Evolutionary conservation across 35 echinoderm and acorn worm species (phyloP).

Genomic region (Diadema setosum): DNA sequence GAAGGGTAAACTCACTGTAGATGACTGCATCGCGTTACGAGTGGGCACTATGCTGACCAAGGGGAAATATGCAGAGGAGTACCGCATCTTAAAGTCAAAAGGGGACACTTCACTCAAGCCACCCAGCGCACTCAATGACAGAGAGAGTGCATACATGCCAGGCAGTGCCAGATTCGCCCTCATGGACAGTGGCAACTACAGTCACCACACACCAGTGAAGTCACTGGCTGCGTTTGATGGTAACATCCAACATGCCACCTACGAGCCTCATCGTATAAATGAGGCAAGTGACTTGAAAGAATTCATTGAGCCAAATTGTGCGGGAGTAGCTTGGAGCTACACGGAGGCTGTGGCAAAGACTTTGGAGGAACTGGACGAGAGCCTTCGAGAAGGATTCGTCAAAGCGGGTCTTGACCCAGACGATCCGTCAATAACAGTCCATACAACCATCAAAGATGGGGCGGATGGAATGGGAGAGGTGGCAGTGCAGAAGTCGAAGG

Average conservation of each 20-base stretch:
- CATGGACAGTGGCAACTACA: not conserved
- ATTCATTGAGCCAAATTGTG: conserved; percentile 31
- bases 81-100: not conserved
- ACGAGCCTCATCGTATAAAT: conserved; percentile 5
- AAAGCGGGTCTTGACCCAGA: not conserved
- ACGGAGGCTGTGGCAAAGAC: conserved; percentile 52
- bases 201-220: conserved; percentile 46
- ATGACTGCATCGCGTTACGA: conserved; percentile 39
- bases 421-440: not conserved
- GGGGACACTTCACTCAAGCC: not conserved
- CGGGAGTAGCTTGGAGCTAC: conserved; percentile 38
- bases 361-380: conserved; percentile 25
- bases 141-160: conserved; percentile 20
- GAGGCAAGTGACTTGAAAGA: not conserved
- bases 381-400: not conserved
- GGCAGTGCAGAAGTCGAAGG: not conserved
- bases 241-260: not conserved
- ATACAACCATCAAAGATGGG: conserved; percentile 31
- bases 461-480: conserved; percentile 51
- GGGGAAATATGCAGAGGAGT: conserved; percentile 18
- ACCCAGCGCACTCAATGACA: not conserved
- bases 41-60: not conserved
- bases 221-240: not conserved
- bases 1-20: not conserved
- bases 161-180: conserved; percentile 21